Percentiles rank a stretch among this genome's conserved stretches.
Conservation (phyloP, 2,888 invertebrate species). For the Rhamnusium bicolor region DNA sequence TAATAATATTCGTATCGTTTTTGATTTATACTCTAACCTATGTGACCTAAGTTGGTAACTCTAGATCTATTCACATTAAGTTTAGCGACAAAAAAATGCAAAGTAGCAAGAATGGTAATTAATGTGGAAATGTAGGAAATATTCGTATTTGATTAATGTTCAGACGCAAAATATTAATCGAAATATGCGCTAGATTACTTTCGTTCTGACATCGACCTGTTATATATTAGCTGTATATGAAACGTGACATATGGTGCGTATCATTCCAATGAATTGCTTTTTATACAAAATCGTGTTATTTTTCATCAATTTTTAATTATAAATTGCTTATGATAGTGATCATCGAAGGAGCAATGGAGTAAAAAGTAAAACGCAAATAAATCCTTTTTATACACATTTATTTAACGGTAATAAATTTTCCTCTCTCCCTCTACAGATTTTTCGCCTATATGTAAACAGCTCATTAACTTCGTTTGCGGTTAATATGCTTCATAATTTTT, state of each 20-base stretch:
- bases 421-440: background rate
- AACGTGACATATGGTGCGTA: slow-evolving; percentile 40
- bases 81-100: slow-evolving; percentile 50
- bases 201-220: slow-evolving; percentile 44
- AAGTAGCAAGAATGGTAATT: slow-evolving; percentile 54
- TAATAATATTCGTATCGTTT: too few relatives aligned
- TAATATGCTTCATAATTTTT: background rate
- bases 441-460: background rate
- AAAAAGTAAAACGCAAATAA: background rate
- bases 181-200: slow-evolving; percentile 60
- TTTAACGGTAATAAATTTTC: background rate
- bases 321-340: background rate
- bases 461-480: background rate
- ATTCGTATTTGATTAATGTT: slow-evolving; percentile 60
- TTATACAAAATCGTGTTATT: background rate
- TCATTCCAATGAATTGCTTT: slow-evolving; percentile 25
- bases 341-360: background rate
- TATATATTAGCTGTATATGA: slow-evolving; percentile 40
- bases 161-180: slow-evolving; percentile 59
- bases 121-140: slow-evolving; percentile 54
- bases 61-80: too few relatives aligned
- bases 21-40: too few relatives aligned
- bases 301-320: slow-evolving; percentile 3
- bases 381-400: background rate
- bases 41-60: too few relatives aligned